Evolutionary conservation across 64 coral and sea anemone genomes (phyloP).

Genomic region (Porites australiensis): DNA sequence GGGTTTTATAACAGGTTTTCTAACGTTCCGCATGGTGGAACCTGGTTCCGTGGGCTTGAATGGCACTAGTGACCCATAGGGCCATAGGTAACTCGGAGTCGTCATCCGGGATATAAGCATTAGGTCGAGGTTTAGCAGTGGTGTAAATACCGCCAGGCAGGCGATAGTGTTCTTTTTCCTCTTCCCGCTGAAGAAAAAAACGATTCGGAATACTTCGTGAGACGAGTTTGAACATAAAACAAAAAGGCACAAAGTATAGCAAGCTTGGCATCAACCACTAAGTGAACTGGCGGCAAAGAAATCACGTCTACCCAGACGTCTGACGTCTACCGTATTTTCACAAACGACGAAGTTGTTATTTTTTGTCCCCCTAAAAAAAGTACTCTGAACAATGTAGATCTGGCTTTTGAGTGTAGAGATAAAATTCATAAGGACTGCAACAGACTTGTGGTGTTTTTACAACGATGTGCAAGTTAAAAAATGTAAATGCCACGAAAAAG

Average conservation of each 20-base stretch:
- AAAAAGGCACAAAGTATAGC: not conserved
- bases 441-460: too few species aligned
- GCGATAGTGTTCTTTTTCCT: constrained; percentile 90
- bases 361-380: too few species aligned
- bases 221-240: not conserved
- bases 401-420: too few species aligned
- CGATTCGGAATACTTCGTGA: not conserved
- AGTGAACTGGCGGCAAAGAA: too few species aligned
- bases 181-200: constrained; percentile 91
- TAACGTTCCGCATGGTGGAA: constrained; percentile 94
- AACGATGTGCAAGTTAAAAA: too few species aligned
- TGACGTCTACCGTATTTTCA: too few species aligned
- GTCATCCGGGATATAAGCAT: constrained; percentile 99
- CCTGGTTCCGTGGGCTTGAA: constrained; percentile 98
- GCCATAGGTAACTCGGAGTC: constrained; percentile 96
- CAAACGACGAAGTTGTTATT: too few species aligned
- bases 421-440: too few species aligned
- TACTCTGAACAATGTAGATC: too few species aligned
- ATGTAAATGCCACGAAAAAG: too few species aligned
- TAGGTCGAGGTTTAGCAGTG: constrained; percentile 98
- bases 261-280: not conserved
- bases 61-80: constrained; percentile 92
- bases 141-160: constrained; percentile 91
- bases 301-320: too few species aligned
- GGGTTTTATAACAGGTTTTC: constrained; percentile 98